Evolutionary conservation across 2,888 invertebrate genomes (phyloP), one percentile per base, ranked within the genome.

Genomic region (Athalia cordata): DNA sequence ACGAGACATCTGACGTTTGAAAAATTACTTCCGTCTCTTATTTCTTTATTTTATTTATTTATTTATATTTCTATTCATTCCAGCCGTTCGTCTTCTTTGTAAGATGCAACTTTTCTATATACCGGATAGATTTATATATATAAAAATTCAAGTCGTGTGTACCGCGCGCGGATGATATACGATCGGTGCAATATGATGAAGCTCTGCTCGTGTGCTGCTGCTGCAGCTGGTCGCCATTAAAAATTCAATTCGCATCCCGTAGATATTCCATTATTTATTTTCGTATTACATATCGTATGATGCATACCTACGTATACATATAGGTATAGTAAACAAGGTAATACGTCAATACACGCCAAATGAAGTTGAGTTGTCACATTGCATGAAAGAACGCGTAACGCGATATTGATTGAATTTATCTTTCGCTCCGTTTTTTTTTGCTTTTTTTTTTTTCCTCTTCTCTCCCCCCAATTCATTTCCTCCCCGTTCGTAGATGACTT

Each of bases 211-310:
- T 29, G 29, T 29, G 1, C 29, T 9, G 55, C 7, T 55, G 52
- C 9, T 57, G 72, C 72, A 72, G 72, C 72, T 72, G 72, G 72
- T 72, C 59, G 59, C 7, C 47, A 47, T 72, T 72, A 59, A 72
- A 72, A 72, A 72, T 72, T 72, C 72, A 72, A 72, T 72, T 52
- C 72, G 15, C 72, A 72, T 72, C 59, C 47, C 15, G 9, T 45
- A 7, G 15, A 43, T 45, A 29, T 29, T 70, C 70, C 72, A 72
- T 72, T 45, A 57, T 72, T 59, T 52, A 72, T 72, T 59, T 13
- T 59, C 6, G 72, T 72, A 65, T 45, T 43, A 57, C 7, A 6
- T 55, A 11, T 5, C 7, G n/a, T 55, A 5, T 29, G 6, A 52
- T 52, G 11, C 11, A 52, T 11, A 52, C 52, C 2, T 52, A 6